Percentiles rank a stretch among this genome's conserved stretches.
Evolutionary conservation across 2,888 invertebrate species (phyloP).

Genomic region (Melipona beecheii): DNA sequence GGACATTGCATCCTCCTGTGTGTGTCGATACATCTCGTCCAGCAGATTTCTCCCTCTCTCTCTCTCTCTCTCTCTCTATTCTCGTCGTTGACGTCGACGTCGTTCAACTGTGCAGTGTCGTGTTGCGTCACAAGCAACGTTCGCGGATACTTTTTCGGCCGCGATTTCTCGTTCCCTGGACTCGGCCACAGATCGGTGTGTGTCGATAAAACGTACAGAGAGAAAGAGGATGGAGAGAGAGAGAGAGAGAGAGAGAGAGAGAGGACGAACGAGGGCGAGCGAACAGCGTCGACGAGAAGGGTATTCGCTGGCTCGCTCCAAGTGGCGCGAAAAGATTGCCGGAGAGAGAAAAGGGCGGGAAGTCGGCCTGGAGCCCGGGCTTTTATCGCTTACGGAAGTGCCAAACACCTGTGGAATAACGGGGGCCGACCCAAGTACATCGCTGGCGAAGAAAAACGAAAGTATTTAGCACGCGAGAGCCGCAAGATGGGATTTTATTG

Average conservation of each 20-base stretch:
- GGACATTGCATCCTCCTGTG: neutral
- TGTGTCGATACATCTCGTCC: constrained; percentile 50
- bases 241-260: neutral
- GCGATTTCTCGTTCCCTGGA: constrained; percentile 45
- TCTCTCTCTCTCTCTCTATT: neutral
- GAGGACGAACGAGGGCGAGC: constrained; percentile 40
- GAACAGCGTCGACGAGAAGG: constrained; percentile 50
- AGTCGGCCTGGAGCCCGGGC: constrained; percentile 78
- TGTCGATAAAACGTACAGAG: constrained; percentile 35
- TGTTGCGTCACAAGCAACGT: constrained; percentile 31
- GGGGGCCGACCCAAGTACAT: constrained; percentile 78
- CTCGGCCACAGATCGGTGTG: constrained; percentile 59
- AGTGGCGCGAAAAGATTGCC: constrained; percentile 68
- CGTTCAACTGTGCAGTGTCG: constrained; percentile 1
- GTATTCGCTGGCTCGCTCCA: constrained; percentile 42
- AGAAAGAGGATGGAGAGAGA: neutral
- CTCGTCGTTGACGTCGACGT: neutral
- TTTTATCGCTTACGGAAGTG: constrained; percentile 83
- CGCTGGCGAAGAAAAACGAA: constrained; percentile 80
- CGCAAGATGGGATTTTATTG: constrained; percentile 73
- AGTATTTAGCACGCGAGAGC: constrained; percentile 74
- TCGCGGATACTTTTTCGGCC: constrained; percentile 49
- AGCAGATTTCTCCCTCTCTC: neutral
- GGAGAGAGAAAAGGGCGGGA: constrained; percentile 79
- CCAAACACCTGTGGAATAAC: constrained; percentile 84